A percentile compares a stretch with the other conserved stretches of the same genome.
Evolutionary conservation across 2,113 vertebrate genomes (phyloP).

Genomic region (Megaceryle torquata): DNA sequence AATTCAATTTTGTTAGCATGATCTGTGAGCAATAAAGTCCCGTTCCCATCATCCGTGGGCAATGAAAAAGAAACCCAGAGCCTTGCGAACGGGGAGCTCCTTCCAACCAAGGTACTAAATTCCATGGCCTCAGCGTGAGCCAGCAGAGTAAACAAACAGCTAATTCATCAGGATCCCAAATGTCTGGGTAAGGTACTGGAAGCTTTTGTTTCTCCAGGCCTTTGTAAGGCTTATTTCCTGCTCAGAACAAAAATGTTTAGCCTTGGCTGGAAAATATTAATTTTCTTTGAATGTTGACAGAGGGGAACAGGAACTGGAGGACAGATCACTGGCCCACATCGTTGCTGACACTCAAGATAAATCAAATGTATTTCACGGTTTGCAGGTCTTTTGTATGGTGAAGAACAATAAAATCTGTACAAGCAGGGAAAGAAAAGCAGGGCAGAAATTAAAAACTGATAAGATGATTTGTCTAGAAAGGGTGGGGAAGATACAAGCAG

Average conservation of each 20-base stretch:
- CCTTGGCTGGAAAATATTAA: not conserved
- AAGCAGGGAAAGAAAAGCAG: not conserved
- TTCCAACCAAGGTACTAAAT: slow-evolving; percentile 18
- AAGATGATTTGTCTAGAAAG: not conserved
- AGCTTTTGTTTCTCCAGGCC: not conserved
- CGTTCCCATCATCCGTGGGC: not conserved
- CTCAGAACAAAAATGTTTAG: not conserved
- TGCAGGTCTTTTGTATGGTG: not conserved
- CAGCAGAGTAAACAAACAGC: slow-evolving; percentile 36
- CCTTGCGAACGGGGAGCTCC: not conserved
- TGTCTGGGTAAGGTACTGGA: not conserved
- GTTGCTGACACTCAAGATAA: not conserved
- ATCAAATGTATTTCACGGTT: not conserved
- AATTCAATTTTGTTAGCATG: not conserved
- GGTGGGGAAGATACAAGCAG: not conserved
- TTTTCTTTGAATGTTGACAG: not conserved
- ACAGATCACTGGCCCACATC: not conserved
- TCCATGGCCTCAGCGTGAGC: not conserved
- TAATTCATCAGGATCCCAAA: not conserved
- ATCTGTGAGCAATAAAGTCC: slow-evolving; percentile 22
- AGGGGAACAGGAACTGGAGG: not conserved
- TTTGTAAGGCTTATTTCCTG: not conserved
- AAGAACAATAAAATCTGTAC: not conserved
- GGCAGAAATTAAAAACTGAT: not conserved
- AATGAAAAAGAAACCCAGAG: not conserved